phyloP scores from a whole-genome alignment of 2,113 vertebrate genomes.

The Nematolebias whitei region DNA sequence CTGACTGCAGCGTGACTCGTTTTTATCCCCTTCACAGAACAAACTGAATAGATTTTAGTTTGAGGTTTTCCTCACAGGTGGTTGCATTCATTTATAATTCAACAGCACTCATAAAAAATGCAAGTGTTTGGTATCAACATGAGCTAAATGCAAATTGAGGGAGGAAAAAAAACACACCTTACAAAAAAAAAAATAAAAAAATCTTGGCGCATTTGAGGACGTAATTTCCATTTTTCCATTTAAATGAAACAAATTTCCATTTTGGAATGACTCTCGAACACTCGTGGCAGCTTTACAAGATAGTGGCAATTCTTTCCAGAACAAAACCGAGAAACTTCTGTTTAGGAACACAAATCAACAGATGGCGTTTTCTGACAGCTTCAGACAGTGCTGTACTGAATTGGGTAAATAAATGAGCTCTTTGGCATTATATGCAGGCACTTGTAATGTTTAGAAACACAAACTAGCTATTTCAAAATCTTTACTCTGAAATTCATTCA shows the following conservation, averaged over 20 bases:
- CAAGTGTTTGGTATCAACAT: neutral
- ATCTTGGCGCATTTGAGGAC: neutral
- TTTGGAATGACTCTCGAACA: neutral
- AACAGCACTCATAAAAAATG: conserved; percentile 31
- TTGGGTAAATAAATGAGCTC: neutral
- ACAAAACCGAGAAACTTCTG: no score
- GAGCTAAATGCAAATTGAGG: conserved; percentile 31
- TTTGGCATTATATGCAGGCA: neutral
- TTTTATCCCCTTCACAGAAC: neutral
- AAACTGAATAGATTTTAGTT: neutral
- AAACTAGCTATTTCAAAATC: neutral
- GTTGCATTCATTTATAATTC: conserved; percentile 32
- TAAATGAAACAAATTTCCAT: neutral
- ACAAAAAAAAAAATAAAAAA: neutral
- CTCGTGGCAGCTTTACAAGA: no score
- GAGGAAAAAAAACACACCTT: neutral
- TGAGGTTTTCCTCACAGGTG: conserved; percentile 21
- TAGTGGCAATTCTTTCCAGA: no score
- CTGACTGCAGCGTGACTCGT: conserved; percentile 3
- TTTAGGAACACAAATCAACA: neutral
- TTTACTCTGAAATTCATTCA: neutral
- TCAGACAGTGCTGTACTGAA: neutral
- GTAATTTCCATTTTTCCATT: neutral
- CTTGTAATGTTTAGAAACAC: neutral
- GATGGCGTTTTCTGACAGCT: neutral